These are phyloP conservation scores for Sprattus sprattus DNA, from an alignment of 2,113 vertebrate genomes.

Conservation along the genomic window DNA sequence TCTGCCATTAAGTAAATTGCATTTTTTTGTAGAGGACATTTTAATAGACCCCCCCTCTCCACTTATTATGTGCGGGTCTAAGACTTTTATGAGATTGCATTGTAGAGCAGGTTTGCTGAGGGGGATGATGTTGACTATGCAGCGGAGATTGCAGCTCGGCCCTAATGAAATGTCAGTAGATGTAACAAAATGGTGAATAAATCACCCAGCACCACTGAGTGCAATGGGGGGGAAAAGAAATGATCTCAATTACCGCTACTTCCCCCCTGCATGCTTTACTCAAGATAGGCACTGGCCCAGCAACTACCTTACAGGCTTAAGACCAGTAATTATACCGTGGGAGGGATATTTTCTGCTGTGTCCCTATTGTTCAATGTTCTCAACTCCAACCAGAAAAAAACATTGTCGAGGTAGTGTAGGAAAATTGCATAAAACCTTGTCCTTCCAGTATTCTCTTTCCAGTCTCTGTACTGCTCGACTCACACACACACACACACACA, in stretches of 20 bases:
- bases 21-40: conserved; percentile 54
- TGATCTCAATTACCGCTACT: not conserved
- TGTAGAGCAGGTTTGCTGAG: conserved; percentile 32
- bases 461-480: not conserved
- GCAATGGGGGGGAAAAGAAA: conserved; percentile 5
- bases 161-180: conserved; percentile 44
- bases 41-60: conserved; percentile 58
- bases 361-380: not conserved
- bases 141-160: conserved; percentile 11
- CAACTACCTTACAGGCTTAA: not conserved
- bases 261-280: not conserved
- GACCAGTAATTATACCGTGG: not conserved
- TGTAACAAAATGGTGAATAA: conserved; percentile 39
- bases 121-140: conserved; percentile 31
- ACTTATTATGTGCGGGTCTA: conserved; percentile 46
- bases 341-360: not conserved
- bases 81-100: conserved; percentile 48
- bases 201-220: conserved; percentile 1
- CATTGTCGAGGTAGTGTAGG: not conserved
- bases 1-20: conserved; percentile 62
- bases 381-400: not conserved
- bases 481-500: not conserved
- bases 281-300: not conserved
- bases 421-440: not conserved
- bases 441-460: not conserved